phyloP scores from a whole-genome alignment of 2,113 vertebrate species.

The Tetraodon nigroviridis region DNA sequence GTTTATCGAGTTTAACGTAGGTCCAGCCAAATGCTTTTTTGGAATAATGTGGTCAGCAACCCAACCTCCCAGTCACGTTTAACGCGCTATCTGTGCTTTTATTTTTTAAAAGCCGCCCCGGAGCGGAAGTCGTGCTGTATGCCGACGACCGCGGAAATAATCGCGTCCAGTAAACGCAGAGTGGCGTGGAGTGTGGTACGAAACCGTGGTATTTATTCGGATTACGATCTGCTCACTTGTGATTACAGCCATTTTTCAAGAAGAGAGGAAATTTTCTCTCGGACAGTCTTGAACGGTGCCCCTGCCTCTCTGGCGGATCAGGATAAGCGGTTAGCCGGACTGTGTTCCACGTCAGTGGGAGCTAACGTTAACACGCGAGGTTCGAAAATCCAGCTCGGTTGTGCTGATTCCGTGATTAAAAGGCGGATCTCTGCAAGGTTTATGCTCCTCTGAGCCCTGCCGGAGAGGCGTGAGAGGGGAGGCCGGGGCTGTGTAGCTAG shows the following conservation, averaged over 20 bases:
- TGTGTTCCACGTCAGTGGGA: not conserved
- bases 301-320: slow-evolving; percentile 6
- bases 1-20: too few relatives aligned
- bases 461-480: not conserved
- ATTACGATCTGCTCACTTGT: not conserved
- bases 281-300: not conserved
- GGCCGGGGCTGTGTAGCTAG: slow-evolving; percentile 6
- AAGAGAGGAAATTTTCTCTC: not conserved
- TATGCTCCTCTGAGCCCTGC: not conserved
- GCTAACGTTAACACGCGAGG: slow-evolving; percentile 32
- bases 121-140: slow-evolving; percentile 13
- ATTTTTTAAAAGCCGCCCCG: slow-evolving; percentile 34
- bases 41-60: too few relatives aligned
- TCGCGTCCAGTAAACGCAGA: slow-evolving; percentile 9
- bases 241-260: not conserved
- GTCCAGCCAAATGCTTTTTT: too few relatives aligned
- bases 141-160: slow-evolving; percentile 2
- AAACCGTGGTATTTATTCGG: not conserved
- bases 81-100: not conserved
- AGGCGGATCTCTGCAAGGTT: not conserved
- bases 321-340: slow-evolving; percentile 25
- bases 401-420: not conserved
- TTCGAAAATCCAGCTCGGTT: not conserved
- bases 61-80: not conserved
- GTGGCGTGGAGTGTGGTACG: not conserved